Evolutionary conservation across 2,113 vertebrate genomes (phyloP).

Genomic region (Labeo catla): DNA sequence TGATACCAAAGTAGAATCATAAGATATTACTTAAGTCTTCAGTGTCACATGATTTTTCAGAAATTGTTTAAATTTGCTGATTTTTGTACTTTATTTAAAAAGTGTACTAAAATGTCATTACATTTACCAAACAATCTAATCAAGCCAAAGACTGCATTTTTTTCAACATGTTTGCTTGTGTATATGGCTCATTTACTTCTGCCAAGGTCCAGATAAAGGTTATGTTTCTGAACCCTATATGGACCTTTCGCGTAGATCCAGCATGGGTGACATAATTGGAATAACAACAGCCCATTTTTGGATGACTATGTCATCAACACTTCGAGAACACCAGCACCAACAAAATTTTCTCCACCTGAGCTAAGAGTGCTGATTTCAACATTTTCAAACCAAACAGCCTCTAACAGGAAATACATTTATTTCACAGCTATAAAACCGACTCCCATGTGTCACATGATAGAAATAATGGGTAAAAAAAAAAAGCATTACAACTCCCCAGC

Average conservation of each 20-base stretch:
- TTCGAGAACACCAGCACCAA: slow-evolving; percentile 4
- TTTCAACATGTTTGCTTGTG: not conserved
- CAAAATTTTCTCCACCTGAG: slow-evolving; percentile 15
- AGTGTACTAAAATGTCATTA: not conserved
- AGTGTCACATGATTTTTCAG: too few relatives aligned
- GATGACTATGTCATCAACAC: slow-evolving; percentile 21
- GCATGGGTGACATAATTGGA: slow-evolving; percentile 42
- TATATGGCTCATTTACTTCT: not conserved
- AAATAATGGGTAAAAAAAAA: not conserved
- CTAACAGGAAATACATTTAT: slow-evolving; percentile 15
- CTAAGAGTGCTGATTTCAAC: not conserved
- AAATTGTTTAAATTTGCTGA: too few relatives aligned
- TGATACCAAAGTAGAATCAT: too few relatives aligned
- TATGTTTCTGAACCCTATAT: not conserved
- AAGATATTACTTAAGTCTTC: too few relatives aligned
- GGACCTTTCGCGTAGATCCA: not conserved
- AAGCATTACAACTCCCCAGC: slow-evolving; percentile 15
- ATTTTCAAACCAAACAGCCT: slow-evolving; percentile 30
- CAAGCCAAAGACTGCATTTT: not conserved
- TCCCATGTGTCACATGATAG: slow-evolving; percentile 22
- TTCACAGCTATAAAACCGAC: not conserved
- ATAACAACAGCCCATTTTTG: slow-evolving; percentile 43
- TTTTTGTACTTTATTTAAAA: too few relatives aligned
- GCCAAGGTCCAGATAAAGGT: not conserved
- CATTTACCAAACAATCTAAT: not conserved